Percentiles rank a stretch among this genome's conserved stretches.
These are phyloP conservation scores for Morpho helenor DNA, from an alignment of 2,888 invertebrate genomes.

Conservation along the genomic window DNA sequence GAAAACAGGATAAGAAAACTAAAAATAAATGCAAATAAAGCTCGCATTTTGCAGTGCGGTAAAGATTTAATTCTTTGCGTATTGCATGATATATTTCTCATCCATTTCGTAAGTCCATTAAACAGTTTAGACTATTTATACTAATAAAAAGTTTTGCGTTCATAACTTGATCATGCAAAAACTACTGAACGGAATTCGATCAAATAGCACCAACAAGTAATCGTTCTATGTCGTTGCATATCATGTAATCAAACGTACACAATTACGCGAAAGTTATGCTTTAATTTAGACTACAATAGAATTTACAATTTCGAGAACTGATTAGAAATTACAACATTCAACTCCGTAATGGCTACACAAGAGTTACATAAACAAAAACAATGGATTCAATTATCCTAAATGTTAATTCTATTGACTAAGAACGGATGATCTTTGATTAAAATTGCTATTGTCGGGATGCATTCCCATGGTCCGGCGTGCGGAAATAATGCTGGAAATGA, in stretches of 20 bases:
- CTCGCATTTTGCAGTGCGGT: too few species aligned
- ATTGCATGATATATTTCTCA: too few species aligned
- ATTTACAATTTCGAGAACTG: conserved; percentile 21
- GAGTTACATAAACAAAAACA: conserved; percentile 31
- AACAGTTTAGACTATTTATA: too few species aligned
- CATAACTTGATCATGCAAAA: too few species aligned
- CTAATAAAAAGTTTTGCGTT: too few species aligned
- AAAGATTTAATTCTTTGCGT: too few species aligned
- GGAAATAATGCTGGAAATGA: conserved; percentile 73
- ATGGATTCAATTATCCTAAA: conserved; percentile 35
- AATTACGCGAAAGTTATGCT: conserved; percentile 1
- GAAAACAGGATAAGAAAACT: too few species aligned
- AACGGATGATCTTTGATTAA: conserved; percentile 61
- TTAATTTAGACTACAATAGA: conserved; percentile 6
- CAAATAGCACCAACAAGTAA: neutral
- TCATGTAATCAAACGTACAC: neutral
- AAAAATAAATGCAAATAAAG: too few species aligned
- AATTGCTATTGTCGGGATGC: conserved; percentile 54
- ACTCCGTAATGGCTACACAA: conserved; percentile 13
- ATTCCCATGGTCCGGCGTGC: conserved; percentile 66
- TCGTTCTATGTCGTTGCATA: neutral
- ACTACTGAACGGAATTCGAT: too few species aligned
- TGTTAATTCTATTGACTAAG: conserved; percentile 44
- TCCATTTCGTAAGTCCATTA: too few species aligned
- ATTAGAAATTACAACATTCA: conserved; percentile 16